Evolutionary conservation across 2,797 vertebrate genomes (phyloP), one percentile per base, ranked within the genome.

Genomic region (Typhlichthys subterraneus): DNA sequence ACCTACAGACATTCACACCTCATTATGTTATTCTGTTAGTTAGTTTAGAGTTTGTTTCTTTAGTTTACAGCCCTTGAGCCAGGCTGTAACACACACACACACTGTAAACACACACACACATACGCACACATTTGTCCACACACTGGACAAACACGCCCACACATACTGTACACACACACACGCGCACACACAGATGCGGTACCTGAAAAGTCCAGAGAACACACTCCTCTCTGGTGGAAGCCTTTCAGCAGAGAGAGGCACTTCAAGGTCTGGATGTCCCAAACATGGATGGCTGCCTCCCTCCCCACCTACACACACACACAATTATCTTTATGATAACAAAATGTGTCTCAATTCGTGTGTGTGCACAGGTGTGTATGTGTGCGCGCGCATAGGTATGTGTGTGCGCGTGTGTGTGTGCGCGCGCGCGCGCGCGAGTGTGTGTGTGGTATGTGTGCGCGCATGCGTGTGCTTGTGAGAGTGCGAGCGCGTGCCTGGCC

Each of bases 151-250:
- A 19, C 23, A 23, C 23, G 3, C 3, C 3, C 23, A 23, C 23
- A 23, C 23, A 23, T 3, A 3, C 23, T 23, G 23, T 23, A 19
- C 2, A 19, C 19, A 19, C 19, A 3, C 23, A 23, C 23, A 38
- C 33, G 8, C 2, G 1, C 33, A 38, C 33, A 38, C 1, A 38
- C 7, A 38, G n/a, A 15, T 19, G 15, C 31, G 11, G 81, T 79
- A 98, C 97, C 95, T 85, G 96, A 97, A 79, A 99, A 99, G 76
- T 98, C 97, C 15, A 99, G 90, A 0, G 96, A 93, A 62, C 96
- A 96, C 33, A 99, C 96, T 23, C 96, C 97, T 78, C 89, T 91
- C 77, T 94, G 94, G 79, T 98, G 97, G 46, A 97, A 94, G 61
- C 97, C 96, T 85, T 91, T 96, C 59, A 99, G 88, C 2, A 99